A percentile compares a stretch with the other conserved stretches of the same genome.
These are phyloP conservation scores for Cataglyphis livida DNA, from an alignment of 2,888 invertebrate genomes.

Conservation along the genomic window DNA sequence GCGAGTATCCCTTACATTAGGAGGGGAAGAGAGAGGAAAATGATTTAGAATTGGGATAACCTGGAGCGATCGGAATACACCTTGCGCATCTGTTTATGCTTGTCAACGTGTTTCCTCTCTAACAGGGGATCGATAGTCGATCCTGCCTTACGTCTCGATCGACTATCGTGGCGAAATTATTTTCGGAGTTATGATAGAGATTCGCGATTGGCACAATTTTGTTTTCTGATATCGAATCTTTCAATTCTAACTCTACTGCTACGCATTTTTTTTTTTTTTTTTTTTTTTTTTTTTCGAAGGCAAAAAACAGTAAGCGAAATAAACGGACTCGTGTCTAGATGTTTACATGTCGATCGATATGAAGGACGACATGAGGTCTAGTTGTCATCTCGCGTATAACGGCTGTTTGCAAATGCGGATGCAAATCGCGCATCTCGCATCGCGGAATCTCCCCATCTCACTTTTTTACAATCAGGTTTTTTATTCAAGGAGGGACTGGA, in stretches of 20 bases:
- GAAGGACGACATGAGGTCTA: neutral
- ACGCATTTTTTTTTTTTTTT: neutral
- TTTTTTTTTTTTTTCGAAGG: neutral
- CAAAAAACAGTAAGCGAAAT: neutral
- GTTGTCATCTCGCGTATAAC: conserved; percentile 1
- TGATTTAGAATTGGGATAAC: conserved; percentile 34
- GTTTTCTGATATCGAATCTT: neutral
- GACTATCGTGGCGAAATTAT: neutral
- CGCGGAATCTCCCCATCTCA: neutral
- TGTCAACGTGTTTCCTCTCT: conserved; percentile 45
- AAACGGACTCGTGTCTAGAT: neutral
- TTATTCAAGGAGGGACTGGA: neutral
- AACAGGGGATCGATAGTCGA: too few species aligned
- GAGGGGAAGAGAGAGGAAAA: neutral
- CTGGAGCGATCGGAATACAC: neutral
- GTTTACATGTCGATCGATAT: neutral
- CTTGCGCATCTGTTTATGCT: conserved; percentile 55
- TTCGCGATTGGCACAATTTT: neutral
- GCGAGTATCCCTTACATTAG: neutral
- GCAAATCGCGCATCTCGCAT: neutral
- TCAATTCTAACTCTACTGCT: neutral
- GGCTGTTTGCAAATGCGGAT: neutral
- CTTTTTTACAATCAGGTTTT: neutral
- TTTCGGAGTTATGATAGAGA: neutral
- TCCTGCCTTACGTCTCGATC: conserved; percentile 18